phyloP scores from a whole-genome alignment of 2,113 vertebrate genomes.

The Thamnaconus septentrionalis region DNA sequence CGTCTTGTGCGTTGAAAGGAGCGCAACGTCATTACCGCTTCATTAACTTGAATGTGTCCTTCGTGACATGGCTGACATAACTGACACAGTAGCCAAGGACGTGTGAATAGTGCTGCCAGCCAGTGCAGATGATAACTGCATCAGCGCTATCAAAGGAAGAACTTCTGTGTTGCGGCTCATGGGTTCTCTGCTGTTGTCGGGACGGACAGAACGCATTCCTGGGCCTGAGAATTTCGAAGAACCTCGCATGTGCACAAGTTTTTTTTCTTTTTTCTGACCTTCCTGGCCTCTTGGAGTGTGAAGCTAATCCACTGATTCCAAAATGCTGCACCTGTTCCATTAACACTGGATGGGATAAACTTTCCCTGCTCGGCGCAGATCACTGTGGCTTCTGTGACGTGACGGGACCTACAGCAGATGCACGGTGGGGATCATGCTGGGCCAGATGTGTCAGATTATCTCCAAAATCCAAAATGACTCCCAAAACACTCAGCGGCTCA shows the following conservation, averaged over 20 bases:
- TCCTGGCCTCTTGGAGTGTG: constrained; percentile 15
- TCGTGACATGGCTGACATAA: constrained; percentile 12
- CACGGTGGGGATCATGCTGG: constrained; percentile 48
- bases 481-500: constrained; percentile 13
- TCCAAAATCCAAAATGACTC: constrained; percentile 31
- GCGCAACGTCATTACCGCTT: neutral
- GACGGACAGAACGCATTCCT: no score
- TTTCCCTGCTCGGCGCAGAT: constrained; percentile 45
- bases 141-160: no score
- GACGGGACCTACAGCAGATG: constrained; percentile 53
- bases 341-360: constrained; percentile 55
- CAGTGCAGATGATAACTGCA: neutral
- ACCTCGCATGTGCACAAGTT: no score
- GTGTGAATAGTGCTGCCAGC: neutral
- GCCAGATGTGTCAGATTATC: constrained; percentile 37
- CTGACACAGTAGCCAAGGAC: neutral
- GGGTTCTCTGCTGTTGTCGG: no score
- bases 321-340: constrained; percentile 69
- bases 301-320: constrained; percentile 36
- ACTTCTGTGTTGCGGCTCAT: no score
- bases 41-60: constrained; percentile 3
- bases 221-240: no score
- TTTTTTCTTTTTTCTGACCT: constrained; percentile 2
- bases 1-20: constrained; percentile 19
- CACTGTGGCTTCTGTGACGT: constrained; percentile 59